Conservation (phyloP, 2,113 vertebrate genomes). For the Aphyosemion australe region DNA sequence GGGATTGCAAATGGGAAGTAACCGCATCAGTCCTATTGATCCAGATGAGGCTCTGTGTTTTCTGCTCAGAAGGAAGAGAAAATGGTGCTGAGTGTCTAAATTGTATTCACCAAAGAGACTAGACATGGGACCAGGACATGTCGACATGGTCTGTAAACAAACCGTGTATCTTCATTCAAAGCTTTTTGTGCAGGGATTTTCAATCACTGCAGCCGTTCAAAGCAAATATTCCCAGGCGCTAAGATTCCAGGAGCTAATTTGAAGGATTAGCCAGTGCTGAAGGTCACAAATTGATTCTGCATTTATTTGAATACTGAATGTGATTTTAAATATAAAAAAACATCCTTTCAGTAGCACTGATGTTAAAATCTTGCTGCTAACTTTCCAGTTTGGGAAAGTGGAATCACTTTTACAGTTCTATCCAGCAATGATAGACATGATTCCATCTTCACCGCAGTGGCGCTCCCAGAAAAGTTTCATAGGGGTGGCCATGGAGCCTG, state of each 20-base stretch:
- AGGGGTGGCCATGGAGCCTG: no score
- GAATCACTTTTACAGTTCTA: background rate
- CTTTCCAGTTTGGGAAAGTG: background rate
- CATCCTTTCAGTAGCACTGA: background rate
- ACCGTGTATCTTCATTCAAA: background rate
- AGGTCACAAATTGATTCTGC: background rate
- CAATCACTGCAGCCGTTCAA: background rate
- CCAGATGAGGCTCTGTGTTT: conserved; percentile 62
- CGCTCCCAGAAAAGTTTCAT: no score
- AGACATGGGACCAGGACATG: background rate
- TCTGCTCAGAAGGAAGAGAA: conserved; percentile 27
- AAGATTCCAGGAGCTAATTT: conserved; percentile 5
- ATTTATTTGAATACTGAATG: background rate
- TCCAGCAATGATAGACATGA: no score
- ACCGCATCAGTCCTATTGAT: conserved; percentile 73
- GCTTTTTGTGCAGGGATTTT: background rate
- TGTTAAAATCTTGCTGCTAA: background rate
- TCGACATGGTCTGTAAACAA: background rate
- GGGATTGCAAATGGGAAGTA: conserved; percentile 70
- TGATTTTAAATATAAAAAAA: background rate
- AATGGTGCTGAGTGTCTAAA: conserved; percentile 15
- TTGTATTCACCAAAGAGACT: conserved; percentile 24
- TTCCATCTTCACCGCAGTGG: no score
- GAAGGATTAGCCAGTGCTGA: background rate
- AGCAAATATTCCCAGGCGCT: background rate